Evolutionary conservation across 2,113 vertebrate genomes (phyloP).

Genomic region (Felis chaus): DNA sequence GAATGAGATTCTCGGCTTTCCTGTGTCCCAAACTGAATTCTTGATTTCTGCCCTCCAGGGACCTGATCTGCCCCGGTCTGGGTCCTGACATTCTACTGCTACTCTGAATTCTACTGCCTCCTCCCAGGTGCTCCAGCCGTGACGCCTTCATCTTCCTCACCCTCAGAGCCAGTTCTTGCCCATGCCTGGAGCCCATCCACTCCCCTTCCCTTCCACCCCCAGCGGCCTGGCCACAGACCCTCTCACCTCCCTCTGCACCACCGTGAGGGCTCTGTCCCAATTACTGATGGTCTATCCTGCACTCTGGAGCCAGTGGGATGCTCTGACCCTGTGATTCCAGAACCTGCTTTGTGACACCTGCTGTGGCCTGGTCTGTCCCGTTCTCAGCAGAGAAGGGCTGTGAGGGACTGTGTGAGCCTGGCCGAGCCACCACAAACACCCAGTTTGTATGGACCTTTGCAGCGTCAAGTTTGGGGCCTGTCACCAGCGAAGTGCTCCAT

Average conservation of each 20-base stretch:
- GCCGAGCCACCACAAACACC: background rate
- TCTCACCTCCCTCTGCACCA: accelerated
- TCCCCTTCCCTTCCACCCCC: background rate
- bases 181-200: too few relatives aligned
- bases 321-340: background rate
- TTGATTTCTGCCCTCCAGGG: too few relatives aligned
- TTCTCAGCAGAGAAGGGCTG: background rate
- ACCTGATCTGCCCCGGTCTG: background rate
- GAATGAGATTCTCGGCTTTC: background rate
- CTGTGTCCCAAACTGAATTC: background rate
- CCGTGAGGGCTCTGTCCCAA: background rate
- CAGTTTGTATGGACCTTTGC: background rate
- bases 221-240: background rate
- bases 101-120: too few relatives aligned
- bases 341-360: background rate
- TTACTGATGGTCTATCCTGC: background rate
- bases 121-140: background rate
- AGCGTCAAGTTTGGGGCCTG: background rate
- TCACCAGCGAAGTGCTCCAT: background rate
- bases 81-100: background rate
- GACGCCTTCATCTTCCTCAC: too few relatives aligned
- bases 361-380: background rate
- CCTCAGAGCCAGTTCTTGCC: background rate
- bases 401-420: background rate
- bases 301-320: background rate